These are phyloP conservation scores for Prunella strophiata DNA, from an alignment of 2,797 vertebrate species.

Conservation along the genomic window DNA sequence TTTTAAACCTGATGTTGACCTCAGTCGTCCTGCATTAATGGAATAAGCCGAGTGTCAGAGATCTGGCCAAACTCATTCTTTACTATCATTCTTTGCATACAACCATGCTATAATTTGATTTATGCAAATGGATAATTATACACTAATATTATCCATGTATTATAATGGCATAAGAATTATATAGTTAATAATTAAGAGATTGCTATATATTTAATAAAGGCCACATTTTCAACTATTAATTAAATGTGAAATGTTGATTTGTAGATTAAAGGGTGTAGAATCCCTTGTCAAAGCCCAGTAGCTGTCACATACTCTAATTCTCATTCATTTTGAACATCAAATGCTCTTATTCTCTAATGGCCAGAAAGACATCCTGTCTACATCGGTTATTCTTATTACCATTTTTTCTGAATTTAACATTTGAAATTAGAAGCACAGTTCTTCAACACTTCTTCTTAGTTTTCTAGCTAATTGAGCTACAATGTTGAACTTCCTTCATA, in stretches of 20 bases:
- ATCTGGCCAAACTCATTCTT: background rate
- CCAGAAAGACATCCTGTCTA: background rate
- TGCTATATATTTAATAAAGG: background rate
- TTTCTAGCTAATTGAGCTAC: background rate
- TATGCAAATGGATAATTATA: background rate
- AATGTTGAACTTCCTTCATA: background rate
- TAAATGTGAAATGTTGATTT: constrained; percentile 1
- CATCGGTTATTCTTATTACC: background rate
- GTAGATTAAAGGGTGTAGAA: background rate
- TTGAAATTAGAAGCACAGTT: background rate
- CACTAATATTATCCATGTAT: background rate
- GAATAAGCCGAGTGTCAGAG: background rate
- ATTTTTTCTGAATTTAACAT: background rate
- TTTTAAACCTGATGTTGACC: background rate
- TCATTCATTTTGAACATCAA: background rate
- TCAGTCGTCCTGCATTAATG: background rate
- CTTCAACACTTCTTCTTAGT: background rate
- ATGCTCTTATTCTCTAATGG: background rate
- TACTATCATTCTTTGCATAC: background rate
- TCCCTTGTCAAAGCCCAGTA: background rate
- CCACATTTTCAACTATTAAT: background rate
- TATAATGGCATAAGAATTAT: background rate
- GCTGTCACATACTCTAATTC: background rate
- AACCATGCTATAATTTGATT: background rate
- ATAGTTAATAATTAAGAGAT: background rate